Evolutionary conservation across 1,140 invertebrate species (phyloP).

Genomic region (Drosophila dunni): DNA sequence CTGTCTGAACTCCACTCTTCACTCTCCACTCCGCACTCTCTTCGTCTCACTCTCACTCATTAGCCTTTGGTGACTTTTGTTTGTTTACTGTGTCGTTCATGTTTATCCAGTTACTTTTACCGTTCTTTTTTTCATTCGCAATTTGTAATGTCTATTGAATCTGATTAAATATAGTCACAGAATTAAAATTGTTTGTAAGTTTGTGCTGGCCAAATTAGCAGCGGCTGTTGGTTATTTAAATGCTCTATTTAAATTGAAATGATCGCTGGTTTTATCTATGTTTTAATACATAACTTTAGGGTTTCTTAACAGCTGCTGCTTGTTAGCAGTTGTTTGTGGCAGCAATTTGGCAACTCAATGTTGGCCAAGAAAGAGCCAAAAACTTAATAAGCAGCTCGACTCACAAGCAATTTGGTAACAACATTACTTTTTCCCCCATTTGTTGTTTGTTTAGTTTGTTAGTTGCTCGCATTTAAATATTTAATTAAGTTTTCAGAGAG

Average conservation of each 20-base stretch:
- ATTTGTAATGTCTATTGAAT: constrained; percentile 17
- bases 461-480: constrained; percentile 57
- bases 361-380: constrained; percentile 35
- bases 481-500: constrained; percentile 46
- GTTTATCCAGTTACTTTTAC: constrained; percentile 50
- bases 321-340: constrained; percentile 29
- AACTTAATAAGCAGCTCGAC: constrained; percentile 33
- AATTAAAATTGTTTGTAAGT: constrained; percentile 14
- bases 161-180: background rate
- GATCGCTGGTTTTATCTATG: background rate
- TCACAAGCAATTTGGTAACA: constrained; percentile 60
- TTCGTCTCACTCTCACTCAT: background rate
- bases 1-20: background rate
- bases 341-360: constrained; percentile 58
- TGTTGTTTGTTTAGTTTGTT: constrained; percentile 25
- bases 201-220: constrained; percentile 30
- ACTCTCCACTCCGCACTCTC: background rate
- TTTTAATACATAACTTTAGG: constrained; percentile 16
- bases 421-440: constrained; percentile 5
- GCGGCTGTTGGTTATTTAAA: constrained; percentile 19
- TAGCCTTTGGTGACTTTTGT: constrained; percentile 14
- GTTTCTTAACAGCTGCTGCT: constrained; percentile 36
- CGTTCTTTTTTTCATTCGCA: constrained; percentile 22
- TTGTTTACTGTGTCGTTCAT: constrained; percentile 30
- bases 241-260: constrained; percentile 11